Conservation (phyloP, 2,888 invertebrate genomes). For the Drosophila prolongata region DNA sequence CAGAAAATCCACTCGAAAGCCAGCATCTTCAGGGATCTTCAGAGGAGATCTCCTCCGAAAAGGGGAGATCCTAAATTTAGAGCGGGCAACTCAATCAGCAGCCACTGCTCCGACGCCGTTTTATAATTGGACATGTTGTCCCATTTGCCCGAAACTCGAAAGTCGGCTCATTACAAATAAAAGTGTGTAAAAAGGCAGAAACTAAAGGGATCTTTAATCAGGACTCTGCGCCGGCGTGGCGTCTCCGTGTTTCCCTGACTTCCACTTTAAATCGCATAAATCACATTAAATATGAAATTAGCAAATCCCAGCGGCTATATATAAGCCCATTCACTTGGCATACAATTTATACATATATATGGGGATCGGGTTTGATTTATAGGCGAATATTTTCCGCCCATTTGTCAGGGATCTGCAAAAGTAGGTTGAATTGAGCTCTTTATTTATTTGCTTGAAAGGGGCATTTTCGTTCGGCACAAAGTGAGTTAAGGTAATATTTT, state of each 20-base stretch:
- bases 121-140: conserved; percentile 67
- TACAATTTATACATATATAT: background rate
- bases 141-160: conserved; percentile 26
- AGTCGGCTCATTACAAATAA: conserved; percentile 22
- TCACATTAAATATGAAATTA: conserved; percentile 58
- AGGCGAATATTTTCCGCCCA: conserved; percentile 40
- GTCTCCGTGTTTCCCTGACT: conserved; percentile 4
- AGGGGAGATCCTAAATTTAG: conserved; percentile 57
- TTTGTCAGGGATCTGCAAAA: conserved; percentile 41
- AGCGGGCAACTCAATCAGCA: conserved; percentile 72
- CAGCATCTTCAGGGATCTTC: background rate
- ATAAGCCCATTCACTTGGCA: conserved; percentile 9
- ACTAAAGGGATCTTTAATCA: background rate
- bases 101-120: conserved; percentile 61
- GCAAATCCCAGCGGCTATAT: conserved; percentile 20
- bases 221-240: conserved; percentile 36
- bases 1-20: conserved; percentile 42
- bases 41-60: conserved; percentile 2
- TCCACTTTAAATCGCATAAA: conserved; percentile 67
- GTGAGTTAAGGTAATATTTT: background rate
- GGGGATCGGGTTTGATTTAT: conserved; percentile 55
- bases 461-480: background rate
- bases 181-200: background rate
- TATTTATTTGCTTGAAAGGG: background rate
- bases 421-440: background rate